Conservation (phyloP, 2,797 vertebrate genomes). For the Hybognathus amarus region DNA sequence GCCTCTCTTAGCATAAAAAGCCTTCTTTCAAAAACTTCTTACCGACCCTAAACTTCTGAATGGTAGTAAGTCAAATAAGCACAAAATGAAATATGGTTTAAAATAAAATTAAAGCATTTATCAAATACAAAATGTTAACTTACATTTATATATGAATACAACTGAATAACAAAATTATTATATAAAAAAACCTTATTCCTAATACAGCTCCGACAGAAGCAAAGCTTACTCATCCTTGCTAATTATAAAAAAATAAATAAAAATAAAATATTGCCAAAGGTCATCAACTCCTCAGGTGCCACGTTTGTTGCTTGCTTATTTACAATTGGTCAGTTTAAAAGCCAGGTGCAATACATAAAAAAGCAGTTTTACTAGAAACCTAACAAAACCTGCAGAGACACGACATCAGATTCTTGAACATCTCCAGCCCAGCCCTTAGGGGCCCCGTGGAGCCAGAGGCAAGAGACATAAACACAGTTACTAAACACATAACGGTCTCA, state of each 20-base stretch:
- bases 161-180: not conserved
- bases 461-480: conserved; percentile 26
- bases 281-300: conserved; percentile 18
- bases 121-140: not conserved
- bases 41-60: not conserved
- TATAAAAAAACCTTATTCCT: not conserved
- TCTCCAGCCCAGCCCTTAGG: conserved; percentile 48
- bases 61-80: not conserved
- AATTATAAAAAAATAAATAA: conserved; percentile 3
- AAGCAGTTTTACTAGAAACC: conserved; percentile 53
- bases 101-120: not conserved
- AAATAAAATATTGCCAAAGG: conserved; percentile 40
- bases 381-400: conserved; percentile 59
- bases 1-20: not conserved
- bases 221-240: not conserved
- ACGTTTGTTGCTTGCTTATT: not conserved
- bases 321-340: conserved; percentile 49
- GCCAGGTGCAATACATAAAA: conserved; percentile 32
- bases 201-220: not conserved
- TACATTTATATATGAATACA: not conserved
- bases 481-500: conserved; percentile 49
- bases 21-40: not conserved
- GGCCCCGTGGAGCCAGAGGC: conserved; percentile 20
- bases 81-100: not conserved
- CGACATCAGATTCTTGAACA: conserved; percentile 40